phyloP scores from a whole-genome alignment of 1,140 invertebrate genomes.

The Muscidifurax raptorellus region DNA sequence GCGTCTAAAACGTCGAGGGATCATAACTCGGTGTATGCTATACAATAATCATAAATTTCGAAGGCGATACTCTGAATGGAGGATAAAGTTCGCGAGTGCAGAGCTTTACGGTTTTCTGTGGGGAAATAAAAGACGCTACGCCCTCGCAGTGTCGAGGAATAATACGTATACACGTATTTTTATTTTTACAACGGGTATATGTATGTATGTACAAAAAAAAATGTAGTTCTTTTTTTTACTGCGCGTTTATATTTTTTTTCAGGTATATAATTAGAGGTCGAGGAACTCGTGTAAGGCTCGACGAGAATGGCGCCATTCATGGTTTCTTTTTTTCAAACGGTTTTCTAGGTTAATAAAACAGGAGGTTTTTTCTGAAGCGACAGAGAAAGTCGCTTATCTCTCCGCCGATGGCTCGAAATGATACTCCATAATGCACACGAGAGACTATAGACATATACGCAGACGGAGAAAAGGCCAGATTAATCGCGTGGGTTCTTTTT shows the following conservation, averaged over 20 bases:
- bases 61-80: background rate
- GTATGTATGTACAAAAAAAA: no score
- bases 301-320: no score
- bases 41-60: background rate
- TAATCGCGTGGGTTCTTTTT: background rate
- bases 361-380: background rate
- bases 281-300: background rate
- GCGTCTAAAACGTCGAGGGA: background rate
- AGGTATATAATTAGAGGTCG: background rate
- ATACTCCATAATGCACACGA: background rate
- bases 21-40: background rate
- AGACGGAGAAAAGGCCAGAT: background rate
- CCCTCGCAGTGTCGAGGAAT: background rate
- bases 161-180: background rate
- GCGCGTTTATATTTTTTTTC: no score
- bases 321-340: background rate
- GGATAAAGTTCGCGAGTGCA: background rate
- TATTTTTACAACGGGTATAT: background rate
- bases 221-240: background rate
- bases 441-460: background rate
- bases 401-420: background rate
- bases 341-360: slow-evolving; percentile 15
- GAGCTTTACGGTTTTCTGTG: background rate
- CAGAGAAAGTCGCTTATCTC: slow-evolving; percentile 14
- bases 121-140: background rate